Evolutionary conservation across 1,140 invertebrate species (phyloP), one percentile per base, ranked within the genome.

Genomic region (Cotesia vestalis): DNA sequence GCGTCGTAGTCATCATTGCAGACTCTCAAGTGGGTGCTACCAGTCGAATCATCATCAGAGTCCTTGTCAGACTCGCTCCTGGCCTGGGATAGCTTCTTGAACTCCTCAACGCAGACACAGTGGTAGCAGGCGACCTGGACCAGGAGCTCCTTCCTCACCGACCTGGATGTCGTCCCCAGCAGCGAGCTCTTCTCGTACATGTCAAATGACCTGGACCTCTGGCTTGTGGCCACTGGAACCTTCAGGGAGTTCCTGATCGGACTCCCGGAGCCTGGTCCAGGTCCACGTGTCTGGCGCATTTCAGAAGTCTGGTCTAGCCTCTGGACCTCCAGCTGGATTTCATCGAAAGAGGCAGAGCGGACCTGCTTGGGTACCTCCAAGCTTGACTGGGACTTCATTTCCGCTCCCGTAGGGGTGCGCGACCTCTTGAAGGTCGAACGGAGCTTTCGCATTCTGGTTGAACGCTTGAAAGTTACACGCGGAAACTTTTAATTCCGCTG

Each of bases 321-420:
- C 76, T 92, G 92, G 34, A 92, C 89, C 76, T 94, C 93, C 78
- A 95, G 82, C 80, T 95, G 93, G 80, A 95, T 95, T 86, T 95
- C 94, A 87, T 95, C 94, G 86, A 95, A 95, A 67, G 94, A 95
- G 52, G 94, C 94, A 53, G 93, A 94, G 68, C 85, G 84, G 77
- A 95, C 92, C 88, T 95, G 94, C 81, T 94, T 94, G 51, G 94
- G 94, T 70, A 95, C 94, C 83, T 95, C 94, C 71, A 95, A 90
- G 83, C 94, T 95, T 87, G 92, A 94, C 83, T 95, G 94, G 70
- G 93, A 94, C 88, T 95, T 95, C 94, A 95, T 95, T 84, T 95
- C 94, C 76, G 93, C 92, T 64, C 93, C 93, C 63, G 94, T 95
- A 40, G 94, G 94, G 69, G 94, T 95, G 73, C 92, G 90, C 78